Conservation (phyloP, 1,140 invertebrate genomes). For the Pogonognathellus flavescens region DNA sequence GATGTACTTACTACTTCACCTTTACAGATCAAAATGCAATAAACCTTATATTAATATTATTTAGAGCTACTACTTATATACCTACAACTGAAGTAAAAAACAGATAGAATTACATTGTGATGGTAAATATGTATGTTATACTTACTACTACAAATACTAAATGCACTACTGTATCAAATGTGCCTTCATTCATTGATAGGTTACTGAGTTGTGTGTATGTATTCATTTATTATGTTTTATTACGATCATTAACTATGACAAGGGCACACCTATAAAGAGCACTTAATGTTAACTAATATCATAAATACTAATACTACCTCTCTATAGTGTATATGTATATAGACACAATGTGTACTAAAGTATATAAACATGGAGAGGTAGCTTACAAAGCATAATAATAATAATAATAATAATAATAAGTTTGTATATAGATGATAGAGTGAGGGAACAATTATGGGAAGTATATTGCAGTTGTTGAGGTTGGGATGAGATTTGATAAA, state of each 20-base stretch:
- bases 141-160: background rate
- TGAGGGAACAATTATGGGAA: background rate
- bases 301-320: too few relatives aligned
- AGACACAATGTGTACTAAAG: background rate
- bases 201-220: background rate
- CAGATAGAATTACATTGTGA: too few relatives aligned
- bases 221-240: background rate
- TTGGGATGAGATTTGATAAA: too few relatives aligned
- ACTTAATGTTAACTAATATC: background rate
- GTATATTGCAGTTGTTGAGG: too few relatives aligned
- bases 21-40: too few relatives aligned
- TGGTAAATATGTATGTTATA: too few relatives aligned
- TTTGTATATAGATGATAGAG: background rate
- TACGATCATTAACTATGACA: slow-evolving; percentile 1
- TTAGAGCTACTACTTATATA: too few relatives aligned
- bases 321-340: background rate
- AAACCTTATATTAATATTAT: too few relatives aligned
- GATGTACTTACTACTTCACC: too few relatives aligned
- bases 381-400: background rate
- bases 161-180: background rate
- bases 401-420: background rate
- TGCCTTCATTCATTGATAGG: too few relatives aligned
- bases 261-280: slow-evolving; percentile 8
- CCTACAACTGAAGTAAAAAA: too few relatives aligned
- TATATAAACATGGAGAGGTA: background rate